Evolutionary conservation across 2,888 invertebrate species (phyloP).

Genomic region (Apoda limacodes): DNA sequence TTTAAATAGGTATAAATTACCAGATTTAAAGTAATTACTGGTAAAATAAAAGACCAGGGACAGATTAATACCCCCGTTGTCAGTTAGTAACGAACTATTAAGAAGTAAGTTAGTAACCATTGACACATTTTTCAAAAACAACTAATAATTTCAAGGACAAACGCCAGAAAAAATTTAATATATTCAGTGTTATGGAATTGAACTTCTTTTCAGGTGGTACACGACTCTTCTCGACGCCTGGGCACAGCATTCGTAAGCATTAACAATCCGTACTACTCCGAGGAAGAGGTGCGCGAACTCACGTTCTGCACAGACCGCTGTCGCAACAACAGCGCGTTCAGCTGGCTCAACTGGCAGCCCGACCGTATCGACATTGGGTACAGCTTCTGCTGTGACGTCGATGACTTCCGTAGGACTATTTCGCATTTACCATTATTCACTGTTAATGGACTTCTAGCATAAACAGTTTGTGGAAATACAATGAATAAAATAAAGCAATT

Average conservation of each 20-base stretch:
- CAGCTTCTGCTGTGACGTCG: conserved; percentile 72
- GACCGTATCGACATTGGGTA: conserved; percentile 64
- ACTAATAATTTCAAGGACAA: background rate
- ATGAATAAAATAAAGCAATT: too few species aligned
- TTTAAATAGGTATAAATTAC: too few species aligned
- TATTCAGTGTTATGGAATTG: conserved; percentile 1
- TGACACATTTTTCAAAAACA: too few species aligned
- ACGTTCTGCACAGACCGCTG: conserved; percentile 66
- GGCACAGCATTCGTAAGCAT: conserved; percentile 72
- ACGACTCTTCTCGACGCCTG: conserved; percentile 52
- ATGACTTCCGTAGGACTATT: conserved; percentile 65
- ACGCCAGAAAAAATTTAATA: background rate
- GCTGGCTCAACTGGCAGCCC: conserved; percentile 71
- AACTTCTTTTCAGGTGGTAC: conserved; percentile 49
- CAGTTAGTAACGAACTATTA: too few species aligned
- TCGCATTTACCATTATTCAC: conserved; percentile 64
- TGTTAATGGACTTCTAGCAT: conserved; percentile 48
- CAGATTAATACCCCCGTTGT: too few species aligned
- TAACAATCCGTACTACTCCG: conserved; percentile 71
- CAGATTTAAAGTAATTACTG: too few species aligned
- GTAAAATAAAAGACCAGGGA: too few species aligned
- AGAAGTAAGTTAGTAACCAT: too few species aligned
- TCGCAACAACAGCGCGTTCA: conserved; percentile 66
- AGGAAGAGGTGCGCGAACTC: conserved; percentile 38
- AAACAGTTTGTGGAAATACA: conserved; percentile 15